Conservation (phyloP, 1,140 invertebrate genomes). For the Drusus annulatus region DNA sequence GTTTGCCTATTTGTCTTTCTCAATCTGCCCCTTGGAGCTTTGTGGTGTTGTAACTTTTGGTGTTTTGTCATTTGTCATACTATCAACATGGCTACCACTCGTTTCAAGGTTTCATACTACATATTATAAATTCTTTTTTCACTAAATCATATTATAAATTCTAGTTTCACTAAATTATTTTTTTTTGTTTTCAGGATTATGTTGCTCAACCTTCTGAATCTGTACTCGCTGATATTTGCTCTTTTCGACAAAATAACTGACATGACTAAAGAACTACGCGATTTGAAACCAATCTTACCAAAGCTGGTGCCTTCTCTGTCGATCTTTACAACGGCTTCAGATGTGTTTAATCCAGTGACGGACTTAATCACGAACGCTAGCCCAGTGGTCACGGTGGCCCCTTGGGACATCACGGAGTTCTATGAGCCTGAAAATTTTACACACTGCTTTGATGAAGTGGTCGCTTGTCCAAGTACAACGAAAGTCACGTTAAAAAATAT, state of each 20-base stretch:
- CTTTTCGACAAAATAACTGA: conserved; percentile 92
- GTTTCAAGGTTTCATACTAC: too few relatives aligned
- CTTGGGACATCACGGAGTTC: conserved; percentile 25
- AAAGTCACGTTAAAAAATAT: conserved; percentile 48
- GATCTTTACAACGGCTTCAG: conserved; percentile 9
- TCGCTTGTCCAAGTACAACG: conserved; percentile 31
- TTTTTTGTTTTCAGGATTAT: conserved; percentile 89
- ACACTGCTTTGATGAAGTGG: conserved; percentile 33
- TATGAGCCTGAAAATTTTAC: conserved; percentile 35
- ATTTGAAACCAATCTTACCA: conserved; percentile 66
- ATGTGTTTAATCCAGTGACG: background rate
- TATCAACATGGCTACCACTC: too few relatives aligned
- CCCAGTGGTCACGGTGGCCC: background rate
- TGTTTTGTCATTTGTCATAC: too few relatives aligned
- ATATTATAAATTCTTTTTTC: too few relatives aligned
- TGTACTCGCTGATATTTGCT: conserved; percentile 95
- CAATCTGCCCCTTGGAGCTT: too few relatives aligned
- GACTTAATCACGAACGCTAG: background rate
- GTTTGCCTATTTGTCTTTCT: too few relatives aligned
- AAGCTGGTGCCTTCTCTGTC: conserved; percentile 10
- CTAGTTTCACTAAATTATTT: too few relatives aligned
- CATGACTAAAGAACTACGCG: conserved; percentile 76
- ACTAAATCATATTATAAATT: too few relatives aligned
- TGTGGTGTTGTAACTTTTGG: too few relatives aligned
- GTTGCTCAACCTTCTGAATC: conserved; percentile 93